Evolutionary conservation across 2,888 invertebrate species (phyloP).

Genomic region (Didymodactylos carnosus): DNA sequence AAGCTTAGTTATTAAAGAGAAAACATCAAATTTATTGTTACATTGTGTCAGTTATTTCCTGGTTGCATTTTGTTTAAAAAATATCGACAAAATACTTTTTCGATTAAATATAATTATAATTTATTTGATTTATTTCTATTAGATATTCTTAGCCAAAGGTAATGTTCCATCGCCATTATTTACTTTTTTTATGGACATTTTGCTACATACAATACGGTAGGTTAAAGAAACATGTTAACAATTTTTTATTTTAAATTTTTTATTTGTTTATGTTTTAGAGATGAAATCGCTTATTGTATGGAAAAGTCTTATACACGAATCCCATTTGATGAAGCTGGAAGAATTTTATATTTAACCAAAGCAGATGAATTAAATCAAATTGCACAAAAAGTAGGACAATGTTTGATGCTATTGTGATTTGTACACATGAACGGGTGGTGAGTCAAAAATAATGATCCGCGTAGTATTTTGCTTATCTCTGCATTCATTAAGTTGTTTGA

Average conservation of each 20-base stretch:
- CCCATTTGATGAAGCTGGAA: slow-evolving; percentile 7
- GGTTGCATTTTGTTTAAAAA: too few species aligned
- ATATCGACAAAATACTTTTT: too few species aligned
- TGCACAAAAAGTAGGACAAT: slow-evolving; percentile 10
- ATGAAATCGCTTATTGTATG: slow-evolving; percentile 14
- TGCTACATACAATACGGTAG: slow-evolving; percentile 69
- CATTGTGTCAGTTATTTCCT: too few species aligned
- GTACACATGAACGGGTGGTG: too few species aligned
- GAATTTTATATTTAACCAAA: slow-evolving; percentile 12
- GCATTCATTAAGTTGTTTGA: too few species aligned
- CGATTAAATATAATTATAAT: too few species aligned
- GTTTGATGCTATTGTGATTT: too few species aligned
- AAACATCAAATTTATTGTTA: too few species aligned
- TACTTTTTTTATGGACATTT: slow-evolving; percentile 83
- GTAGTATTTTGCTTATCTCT: too few species aligned
- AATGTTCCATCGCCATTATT: slow-evolving; percentile 89
- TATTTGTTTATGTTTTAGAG: neutral
- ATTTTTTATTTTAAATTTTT: neutral
- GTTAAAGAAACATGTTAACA: neutral
- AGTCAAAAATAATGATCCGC: too few species aligned
- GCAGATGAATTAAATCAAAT: slow-evolving; percentile 10
- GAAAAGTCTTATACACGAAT: slow-evolving; percentile 8
- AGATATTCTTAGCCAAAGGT: slow-evolving; percentile 63
- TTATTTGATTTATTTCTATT: too few species aligned
- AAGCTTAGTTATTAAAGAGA: too few species aligned